These are phyloP conservation scores for Habroteleia sp. DNA, from an alignment of 2,888 invertebrate genomes.

Conservation along the genomic window DNA sequence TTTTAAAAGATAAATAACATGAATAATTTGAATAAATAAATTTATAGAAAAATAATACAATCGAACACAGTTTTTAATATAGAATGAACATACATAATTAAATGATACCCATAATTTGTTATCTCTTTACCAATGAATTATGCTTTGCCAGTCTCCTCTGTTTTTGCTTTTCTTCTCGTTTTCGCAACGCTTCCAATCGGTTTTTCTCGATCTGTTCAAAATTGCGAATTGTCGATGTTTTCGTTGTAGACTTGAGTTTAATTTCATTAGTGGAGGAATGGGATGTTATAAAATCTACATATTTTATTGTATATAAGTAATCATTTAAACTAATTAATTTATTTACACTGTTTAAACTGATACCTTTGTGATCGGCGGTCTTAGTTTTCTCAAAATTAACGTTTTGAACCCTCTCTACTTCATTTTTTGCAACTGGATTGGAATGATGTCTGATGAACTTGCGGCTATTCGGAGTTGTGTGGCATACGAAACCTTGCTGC, in stretches of 20 bases:
- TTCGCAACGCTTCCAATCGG: slow-evolving; percentile 5
- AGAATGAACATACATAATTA: too few species aligned
- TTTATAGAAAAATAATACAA: too few species aligned
- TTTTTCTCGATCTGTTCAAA: slow-evolving; percentile 11
- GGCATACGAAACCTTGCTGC: neutral
- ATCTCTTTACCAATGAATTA: slow-evolving; percentile 2
- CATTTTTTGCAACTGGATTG: neutral
- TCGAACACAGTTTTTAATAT: too few species aligned
- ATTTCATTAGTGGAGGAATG: neutral
- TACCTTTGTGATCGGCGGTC: neutral
- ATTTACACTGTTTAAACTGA: neutral
- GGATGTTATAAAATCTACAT: neutral
- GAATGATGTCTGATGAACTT: slow-evolving; percentile 12
- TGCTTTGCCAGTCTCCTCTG: neutral
- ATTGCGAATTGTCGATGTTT: neutral
- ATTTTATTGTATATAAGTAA: neutral
- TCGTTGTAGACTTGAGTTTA: neutral
- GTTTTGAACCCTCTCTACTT: neutral
- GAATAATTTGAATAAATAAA: too few species aligned
- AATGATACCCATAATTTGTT: too few species aligned
- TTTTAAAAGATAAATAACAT: too few species aligned
- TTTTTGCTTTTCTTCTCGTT: neutral
- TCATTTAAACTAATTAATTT: neutral
- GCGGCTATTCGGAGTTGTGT: neutral
- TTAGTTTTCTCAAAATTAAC: neutral